Evolutionary conservation across 2,888 invertebrate genomes (phyloP).

Genomic region (Eupithecia centaureata): DNA sequence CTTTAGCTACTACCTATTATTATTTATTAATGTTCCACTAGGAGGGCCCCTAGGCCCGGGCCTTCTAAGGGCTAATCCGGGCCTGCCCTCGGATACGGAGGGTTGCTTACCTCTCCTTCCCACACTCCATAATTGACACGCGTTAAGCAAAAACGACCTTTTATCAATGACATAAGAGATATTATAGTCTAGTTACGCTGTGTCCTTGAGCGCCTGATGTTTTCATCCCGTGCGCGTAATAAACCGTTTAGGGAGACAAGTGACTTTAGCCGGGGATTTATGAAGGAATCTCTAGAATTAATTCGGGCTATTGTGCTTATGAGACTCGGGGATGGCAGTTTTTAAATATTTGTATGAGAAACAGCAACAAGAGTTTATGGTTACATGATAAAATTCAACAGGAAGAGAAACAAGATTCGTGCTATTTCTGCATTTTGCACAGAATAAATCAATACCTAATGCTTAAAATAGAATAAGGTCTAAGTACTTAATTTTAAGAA

Average conservation of each 20-base stretch:
- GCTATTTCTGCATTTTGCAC: neutral
- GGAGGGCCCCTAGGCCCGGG: too few relatives aligned
- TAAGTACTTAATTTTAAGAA: neutral
- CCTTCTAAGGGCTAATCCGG: too few relatives aligned
- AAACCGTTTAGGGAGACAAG: slow-evolving; percentile 80
- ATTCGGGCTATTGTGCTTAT: slow-evolving; percentile 72
- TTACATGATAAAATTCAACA: neutral
- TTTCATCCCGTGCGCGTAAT: slow-evolving; percentile 82
- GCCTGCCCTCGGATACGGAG: slow-evolving; percentile 40
- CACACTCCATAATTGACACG: slow-evolving; percentile 68
- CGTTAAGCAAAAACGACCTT: slow-evolving; percentile 79
- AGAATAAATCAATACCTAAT: neutral
- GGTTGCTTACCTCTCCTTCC: slow-evolving; percentile 63
- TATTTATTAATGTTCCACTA: too few relatives aligned
- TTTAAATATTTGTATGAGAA: slow-evolving; percentile 10
- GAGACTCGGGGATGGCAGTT: slow-evolving; percentile 38
- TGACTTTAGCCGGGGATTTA: slow-evolving; percentile 80
- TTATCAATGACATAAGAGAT: slow-evolving; percentile 79
- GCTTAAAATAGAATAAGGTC: neutral
- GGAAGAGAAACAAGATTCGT: neutral
- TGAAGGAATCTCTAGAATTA: slow-evolving; percentile 77
- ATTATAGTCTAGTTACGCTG: slow-evolving; percentile 62
- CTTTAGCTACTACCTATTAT: too few relatives aligned
- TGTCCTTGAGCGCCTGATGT: slow-evolving; percentile 82
- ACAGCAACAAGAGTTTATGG: neutral